phyloP scores from a whole-genome alignment of 2,797 vertebrate genomes.

The Ficedula albicollis region DNA sequence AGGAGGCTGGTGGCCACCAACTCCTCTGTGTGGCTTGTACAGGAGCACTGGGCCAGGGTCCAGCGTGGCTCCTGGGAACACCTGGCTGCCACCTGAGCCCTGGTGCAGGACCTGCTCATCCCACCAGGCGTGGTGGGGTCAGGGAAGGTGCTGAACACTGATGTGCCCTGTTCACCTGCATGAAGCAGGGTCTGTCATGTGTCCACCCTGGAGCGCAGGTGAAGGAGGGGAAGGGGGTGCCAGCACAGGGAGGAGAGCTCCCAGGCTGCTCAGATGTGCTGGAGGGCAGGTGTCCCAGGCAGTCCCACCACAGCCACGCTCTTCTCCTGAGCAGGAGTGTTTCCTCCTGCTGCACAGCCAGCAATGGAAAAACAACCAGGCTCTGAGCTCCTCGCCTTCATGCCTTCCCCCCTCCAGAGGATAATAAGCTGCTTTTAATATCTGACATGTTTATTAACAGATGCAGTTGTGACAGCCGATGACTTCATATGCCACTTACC shows the following conservation, averaged over 20 bases:
- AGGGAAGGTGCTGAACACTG: not conserved
- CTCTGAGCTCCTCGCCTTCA: not conserved
- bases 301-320: rapidly evolving
- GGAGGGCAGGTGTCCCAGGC: not conserved
- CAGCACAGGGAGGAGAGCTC: not conserved
- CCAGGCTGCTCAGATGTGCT: not conserved
- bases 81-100: not conserved
- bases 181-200: rapidly evolving
- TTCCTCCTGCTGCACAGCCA: not conserved
- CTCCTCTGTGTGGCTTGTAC: rapidly evolving
- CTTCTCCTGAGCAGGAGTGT: rapidly evolving
- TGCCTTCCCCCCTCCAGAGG: not conserved
- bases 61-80: rapidly evolving
- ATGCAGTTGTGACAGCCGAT: constrained; percentile 42
- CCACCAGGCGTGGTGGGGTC: rapidly evolving
- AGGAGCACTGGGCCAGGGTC: rapidly evolving
- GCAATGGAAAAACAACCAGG: not conserved
- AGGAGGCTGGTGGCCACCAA: rapidly evolving
- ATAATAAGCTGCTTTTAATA: constrained; percentile 62
- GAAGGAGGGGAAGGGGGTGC: not conserved
- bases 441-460: constrained; percentile 57
- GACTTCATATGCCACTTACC: constrained; percentile 47
- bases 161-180: rapidly evolving
- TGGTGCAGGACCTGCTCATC: rapidly evolving
- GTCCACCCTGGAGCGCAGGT: rapidly evolving